Evolutionary conservation across 1,140 invertebrate genomes (phyloP), one percentile per base, ranked within the genome.

Genomic region (Vollenhovia emeryi): DNA sequence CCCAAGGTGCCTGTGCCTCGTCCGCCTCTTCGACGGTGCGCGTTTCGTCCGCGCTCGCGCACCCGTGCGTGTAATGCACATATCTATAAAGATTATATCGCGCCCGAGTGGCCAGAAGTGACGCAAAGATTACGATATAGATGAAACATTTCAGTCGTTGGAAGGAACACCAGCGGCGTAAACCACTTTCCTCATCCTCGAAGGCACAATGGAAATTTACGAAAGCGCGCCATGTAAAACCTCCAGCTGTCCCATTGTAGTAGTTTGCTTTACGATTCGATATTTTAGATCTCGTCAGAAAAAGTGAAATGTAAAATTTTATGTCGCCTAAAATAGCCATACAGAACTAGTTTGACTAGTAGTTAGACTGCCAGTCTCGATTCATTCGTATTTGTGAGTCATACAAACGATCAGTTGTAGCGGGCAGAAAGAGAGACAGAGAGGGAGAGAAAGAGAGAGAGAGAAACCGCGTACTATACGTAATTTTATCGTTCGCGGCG

Each of bases 1-100:
- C 18, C 66, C 88, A 90, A 89, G 88, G 85, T 89, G 88, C 69
- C 69, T 55, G 40, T 52, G 64, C 68, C 66, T 50, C 48, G 85
- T 86, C 66, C 84, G 36, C 52, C 59, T 21, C 50, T 60, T n/a
- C 30, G 60, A 50, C 30, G 18, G 50, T 62, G 40, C 73, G 36
- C 24, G 78, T 62, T 30, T 82, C 24, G 62, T 55, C 59, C 84
- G 50, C 43, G 78, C 64, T 40, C 50, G 40, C 78, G 33, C 60
- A 21, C 40, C 43, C 52, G 48, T 82, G 59, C 83, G 40, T 84
- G 59, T 66, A 66, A 76, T 78, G 21, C 48, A 66, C 60, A 33
- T 78, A 60, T 78, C 57, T 69, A 75, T 71, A 71, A 82, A 82
- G 78, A 82, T 68, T 73, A 43, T 69, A 80, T 80, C 64, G 62